Evolutionary conservation across 2,888 invertebrate species (phyloP).

Genomic region (Hoplodrina ambigua): DNA sequence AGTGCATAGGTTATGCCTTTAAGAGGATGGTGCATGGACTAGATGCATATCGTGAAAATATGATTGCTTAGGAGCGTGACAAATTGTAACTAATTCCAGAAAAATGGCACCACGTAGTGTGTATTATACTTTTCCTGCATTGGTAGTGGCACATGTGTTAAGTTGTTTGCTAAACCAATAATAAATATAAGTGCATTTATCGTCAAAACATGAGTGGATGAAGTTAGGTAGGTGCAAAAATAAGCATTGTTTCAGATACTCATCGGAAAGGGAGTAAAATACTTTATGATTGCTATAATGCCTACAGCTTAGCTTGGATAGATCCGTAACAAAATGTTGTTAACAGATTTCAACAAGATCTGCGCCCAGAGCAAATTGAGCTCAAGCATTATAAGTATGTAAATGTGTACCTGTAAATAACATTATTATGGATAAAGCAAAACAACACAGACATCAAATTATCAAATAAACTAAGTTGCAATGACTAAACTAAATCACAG

Average conservation of each 20-base stretch:
- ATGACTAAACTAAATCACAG: neutral
- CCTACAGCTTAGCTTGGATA: constrained; percentile 9
- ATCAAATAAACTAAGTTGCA: neutral
- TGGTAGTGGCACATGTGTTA: constrained; percentile 17
- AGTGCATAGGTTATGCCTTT: constrained; percentile 2
- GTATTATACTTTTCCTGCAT: constrained; percentile 4
- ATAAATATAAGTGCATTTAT: neutral
- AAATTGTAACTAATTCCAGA: constrained; percentile 18
- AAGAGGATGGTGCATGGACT: constrained; percentile 36
- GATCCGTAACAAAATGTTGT: constrained; percentile 36
- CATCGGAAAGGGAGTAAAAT: constrained; percentile 4
- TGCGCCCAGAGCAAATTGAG: neutral
- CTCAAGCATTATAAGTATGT: neutral
- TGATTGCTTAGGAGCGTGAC: constrained; percentile 16
- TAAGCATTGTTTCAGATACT: constrained; percentile 43
- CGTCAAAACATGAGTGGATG: neutral
- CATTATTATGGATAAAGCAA: neutral
- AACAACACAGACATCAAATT: neutral
- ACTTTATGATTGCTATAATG: constrained; percentile 5
- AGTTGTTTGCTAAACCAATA: neutral
- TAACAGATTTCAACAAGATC: constrained; percentile 23
- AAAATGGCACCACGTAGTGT: constrained; percentile 11
- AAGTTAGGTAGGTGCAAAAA: constrained; percentile 31
- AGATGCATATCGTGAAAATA: constrained; percentile 25
- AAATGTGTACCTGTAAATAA: neutral